Conservation (phyloP, 2,888 invertebrate genomes). For the Cinara cedri region DNA sequence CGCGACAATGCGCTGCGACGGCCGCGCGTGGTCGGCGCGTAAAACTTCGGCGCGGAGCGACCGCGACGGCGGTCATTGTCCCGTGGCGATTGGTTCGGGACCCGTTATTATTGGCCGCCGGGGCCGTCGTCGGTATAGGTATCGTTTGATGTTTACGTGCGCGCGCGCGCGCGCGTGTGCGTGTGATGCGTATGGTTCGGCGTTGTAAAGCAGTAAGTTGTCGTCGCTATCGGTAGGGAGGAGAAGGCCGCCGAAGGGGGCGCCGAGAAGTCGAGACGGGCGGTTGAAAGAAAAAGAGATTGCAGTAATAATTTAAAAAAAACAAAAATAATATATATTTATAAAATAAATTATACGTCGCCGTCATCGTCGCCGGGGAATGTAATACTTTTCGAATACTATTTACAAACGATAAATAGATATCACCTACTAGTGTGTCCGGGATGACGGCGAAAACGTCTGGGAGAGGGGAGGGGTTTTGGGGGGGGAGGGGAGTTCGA, state of each 20-base stretch:
- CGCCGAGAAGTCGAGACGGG: neutral
- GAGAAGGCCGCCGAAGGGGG: neutral
- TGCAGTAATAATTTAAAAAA: neutral
- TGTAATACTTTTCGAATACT: slow-evolving; percentile 6
- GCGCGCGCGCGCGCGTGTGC: neutral
- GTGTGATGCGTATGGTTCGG: neutral
- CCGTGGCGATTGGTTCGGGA: slow-evolving; percentile 27
- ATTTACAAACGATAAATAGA: slow-evolving; percentile 47
- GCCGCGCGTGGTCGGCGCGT: too few relatives aligned
- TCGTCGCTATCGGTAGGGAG: neutral
- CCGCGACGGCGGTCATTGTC: slow-evolving; percentile 30
- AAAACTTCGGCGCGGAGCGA: neutral
- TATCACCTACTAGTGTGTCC: slow-evolving; percentile 12
- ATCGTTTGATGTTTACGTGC: neutral
- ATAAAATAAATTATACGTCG: slow-evolving; percentile 45
- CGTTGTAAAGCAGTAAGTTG: neutral
- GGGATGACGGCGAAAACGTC: slow-evolving; percentile 30
- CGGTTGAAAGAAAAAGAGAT: slow-evolving; percentile 1
- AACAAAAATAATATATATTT: slow-evolving; percentile 7
- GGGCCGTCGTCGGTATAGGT: neutral
- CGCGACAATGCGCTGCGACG: too few relatives aligned
- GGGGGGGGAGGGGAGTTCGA: neutral
- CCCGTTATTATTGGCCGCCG: slow-evolving; percentile 47
- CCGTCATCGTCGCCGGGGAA: neutral
- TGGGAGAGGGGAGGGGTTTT: too few relatives aligned